phyloP scores from a whole-genome alignment of 2,113 vertebrate genomes.

The Chrysemys picta region DNA sequence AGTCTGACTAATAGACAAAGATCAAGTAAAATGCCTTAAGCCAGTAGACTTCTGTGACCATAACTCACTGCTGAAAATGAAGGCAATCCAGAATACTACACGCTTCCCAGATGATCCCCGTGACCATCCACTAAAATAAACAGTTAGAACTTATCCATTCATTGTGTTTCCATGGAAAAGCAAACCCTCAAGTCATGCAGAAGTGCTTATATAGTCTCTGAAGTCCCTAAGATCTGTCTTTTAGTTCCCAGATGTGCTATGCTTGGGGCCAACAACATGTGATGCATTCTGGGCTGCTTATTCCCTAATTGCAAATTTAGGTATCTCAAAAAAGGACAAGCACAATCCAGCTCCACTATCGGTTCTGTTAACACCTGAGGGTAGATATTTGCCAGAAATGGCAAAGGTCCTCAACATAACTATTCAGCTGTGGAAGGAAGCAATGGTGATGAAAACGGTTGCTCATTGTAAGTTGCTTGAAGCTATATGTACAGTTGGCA shows the following conservation, averaged over 20 bases:
- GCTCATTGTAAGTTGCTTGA: constrained; percentile 35
- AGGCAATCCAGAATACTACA: neutral
- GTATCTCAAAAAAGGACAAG: constrained; percentile 5
- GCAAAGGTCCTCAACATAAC: constrained; percentile 29
- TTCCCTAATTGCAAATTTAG: neutral
- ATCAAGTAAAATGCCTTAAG: neutral
- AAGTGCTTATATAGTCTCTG: neutral
- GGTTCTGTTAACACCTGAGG: constrained; percentile 27
- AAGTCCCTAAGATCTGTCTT: neutral
- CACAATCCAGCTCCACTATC: constrained; percentile 8
- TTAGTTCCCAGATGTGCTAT: neutral
- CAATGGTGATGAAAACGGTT: constrained; percentile 28
- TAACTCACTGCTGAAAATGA: neutral
- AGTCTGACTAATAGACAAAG: neutral
- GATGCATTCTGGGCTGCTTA: neutral
- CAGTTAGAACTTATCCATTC: neutral
- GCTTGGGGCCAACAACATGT: neutral
- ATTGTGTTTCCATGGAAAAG: neutral
- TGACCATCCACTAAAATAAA: neutral
- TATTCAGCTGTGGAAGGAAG: constrained; percentile 6
- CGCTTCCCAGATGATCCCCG: neutral
- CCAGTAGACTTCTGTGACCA: neutral
- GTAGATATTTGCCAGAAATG: constrained; percentile 25
- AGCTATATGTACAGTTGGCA: neutral
- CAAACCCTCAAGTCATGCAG: neutral